Conservation (phyloP, 2,888 invertebrate species). For the Mesochorus sp. region DNA sequence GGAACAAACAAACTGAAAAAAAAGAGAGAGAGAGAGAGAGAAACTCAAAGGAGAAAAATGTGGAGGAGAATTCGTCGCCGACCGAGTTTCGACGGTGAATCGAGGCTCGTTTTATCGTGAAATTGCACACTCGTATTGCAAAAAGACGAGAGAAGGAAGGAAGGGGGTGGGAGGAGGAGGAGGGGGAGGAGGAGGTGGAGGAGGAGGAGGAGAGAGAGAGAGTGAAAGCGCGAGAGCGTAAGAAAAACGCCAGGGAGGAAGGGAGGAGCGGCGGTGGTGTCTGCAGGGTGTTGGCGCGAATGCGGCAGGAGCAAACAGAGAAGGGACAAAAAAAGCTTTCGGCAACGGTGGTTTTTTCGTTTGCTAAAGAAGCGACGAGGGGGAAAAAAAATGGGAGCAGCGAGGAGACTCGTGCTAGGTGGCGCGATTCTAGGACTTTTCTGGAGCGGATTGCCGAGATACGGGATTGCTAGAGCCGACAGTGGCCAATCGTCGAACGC, state of each 20-base stretch:
- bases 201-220: neutral
- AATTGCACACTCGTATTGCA: slow-evolving; percentile 25
- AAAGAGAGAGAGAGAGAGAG: neutral
- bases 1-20: slow-evolving; percentile 11
- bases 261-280: neutral
- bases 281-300: slow-evolving; percentile 13
- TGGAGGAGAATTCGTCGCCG: slow-evolving; percentile 19
- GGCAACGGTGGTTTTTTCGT: slow-evolving; percentile 22
- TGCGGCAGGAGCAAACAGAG: slow-evolving; percentile 16
- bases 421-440: slow-evolving; percentile 78
- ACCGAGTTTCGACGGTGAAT: slow-evolving; percentile 34
- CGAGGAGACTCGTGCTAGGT: slow-evolving; percentile 76
- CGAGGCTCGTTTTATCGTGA: slow-evolving; percentile 38
- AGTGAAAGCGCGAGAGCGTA: slow-evolving; percentile 11
- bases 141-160: too few species aligned
- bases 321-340: slow-evolving; percentile 43
- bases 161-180: too few species aligned
- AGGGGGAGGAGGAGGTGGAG: neutral
- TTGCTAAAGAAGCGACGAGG: slow-evolving; percentile 2
- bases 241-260: neutral
- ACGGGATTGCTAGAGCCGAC: slow-evolving; percentile 59
- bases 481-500: slow-evolving; percentile 69
- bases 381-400: slow-evolving; percentile 73
- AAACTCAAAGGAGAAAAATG: slow-evolving; percentile 47
- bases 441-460: slow-evolving; percentile 73